Base-by-base conservation (phyloP, 2,113 vertebrate species). In the Phocoena sinus region DNA sequence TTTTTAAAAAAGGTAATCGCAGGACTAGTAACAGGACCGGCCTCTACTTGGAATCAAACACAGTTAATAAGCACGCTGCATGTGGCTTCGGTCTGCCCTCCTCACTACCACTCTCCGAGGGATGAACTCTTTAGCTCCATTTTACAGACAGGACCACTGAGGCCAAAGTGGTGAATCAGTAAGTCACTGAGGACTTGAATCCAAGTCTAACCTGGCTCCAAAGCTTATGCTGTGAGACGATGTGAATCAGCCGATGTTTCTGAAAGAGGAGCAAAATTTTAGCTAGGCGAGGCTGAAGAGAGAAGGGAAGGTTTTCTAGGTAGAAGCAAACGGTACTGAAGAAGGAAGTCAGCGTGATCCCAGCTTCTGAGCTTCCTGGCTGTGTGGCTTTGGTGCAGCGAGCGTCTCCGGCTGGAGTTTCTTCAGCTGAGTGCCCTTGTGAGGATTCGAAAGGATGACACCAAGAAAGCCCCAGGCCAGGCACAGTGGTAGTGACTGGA, bases 361-460 rank as follows among this genome's bases (percentile, higher is more conserved):
- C 2, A 31, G 62, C 33, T 68, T 41, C 53, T 33, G 44, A 18
- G 67, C 36, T 73, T 47, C 38, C 6, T 2, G 25, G 63, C 25
- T 12, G 44, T 9, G 20, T 21, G 71, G 44, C 53, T 36, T 77
- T 14, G 58, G 63, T 47, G 65, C 47, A 36, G 81, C 6, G 18
- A 25, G 60, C 0, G 0, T 25, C 12, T 56, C 20, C 31, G 63
- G 28, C 28, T 56, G 33, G 33, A 70, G 36, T 25, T 44, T 31
- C 23, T 21, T 23, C 56, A 41, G 18, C 4, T 13, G 41, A 41
- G n/a, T 11, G 14, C 5, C 21, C 62, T 44, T 14, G 33, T 28
- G 65, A 68, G 9, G 20, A 26, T 8, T 1, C 26, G n/a, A 36
- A 6, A 26, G 85, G 58, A 50, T 0, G 25, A 5, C 3, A 6